These are phyloP conservation scores for Masnerella sp. DNA, from an alignment of 2,888 invertebrate genomes.

Conservation along the genomic window DNA sequence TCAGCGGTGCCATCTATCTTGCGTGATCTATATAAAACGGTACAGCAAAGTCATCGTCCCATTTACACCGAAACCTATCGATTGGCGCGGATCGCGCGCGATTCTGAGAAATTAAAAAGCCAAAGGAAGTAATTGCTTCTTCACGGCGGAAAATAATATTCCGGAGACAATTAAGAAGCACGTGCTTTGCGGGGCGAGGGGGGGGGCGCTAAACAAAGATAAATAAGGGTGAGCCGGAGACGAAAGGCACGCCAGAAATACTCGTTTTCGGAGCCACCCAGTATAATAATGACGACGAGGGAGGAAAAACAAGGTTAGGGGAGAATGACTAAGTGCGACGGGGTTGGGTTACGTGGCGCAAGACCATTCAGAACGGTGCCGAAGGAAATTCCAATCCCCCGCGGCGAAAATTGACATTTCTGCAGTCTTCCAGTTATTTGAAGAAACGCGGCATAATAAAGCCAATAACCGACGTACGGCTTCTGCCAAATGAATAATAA, in stretches of 20 bases:
- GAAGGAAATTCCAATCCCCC: constrained; percentile 44
- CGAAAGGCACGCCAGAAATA: constrained; percentile 33
- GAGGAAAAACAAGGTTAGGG: constrained; percentile 67
- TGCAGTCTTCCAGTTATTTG: constrained; percentile 40
- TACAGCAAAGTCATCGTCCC: constrained; percentile 6
- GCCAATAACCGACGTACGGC: constrained; percentile 33
- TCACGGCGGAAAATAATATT: constrained; percentile 38
- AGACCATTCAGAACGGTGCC: constrained; percentile 19
- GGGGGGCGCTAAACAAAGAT: constrained; percentile 46
- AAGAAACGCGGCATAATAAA: constrained; percentile 36
- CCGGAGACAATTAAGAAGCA: constrained; percentile 40
- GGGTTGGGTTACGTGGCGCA: constrained; percentile 53
- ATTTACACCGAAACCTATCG: constrained; percentile 13
- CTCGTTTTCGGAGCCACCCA: constrained; percentile 58
- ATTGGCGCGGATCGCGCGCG: not conserved
- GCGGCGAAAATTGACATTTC: constrained; percentile 58
- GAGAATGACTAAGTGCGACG: constrained; percentile 68
- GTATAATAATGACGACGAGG: constrained; percentile 60
- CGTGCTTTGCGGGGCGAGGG: constrained; percentile 14
- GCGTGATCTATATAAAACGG: constrained; percentile 5
- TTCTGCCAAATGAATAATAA: constrained; percentile 40
- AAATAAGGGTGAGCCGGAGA: constrained; percentile 46
- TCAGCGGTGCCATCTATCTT: constrained; percentile 14
- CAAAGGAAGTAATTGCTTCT: constrained; percentile 36
- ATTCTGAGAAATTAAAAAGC: constrained; percentile 13